Percentiles rank a stretch among this genome's conserved stretches.
phyloP scores from a whole-genome alignment of 92 coral and sea anemone species.

The Palythoa grandis region DNA sequence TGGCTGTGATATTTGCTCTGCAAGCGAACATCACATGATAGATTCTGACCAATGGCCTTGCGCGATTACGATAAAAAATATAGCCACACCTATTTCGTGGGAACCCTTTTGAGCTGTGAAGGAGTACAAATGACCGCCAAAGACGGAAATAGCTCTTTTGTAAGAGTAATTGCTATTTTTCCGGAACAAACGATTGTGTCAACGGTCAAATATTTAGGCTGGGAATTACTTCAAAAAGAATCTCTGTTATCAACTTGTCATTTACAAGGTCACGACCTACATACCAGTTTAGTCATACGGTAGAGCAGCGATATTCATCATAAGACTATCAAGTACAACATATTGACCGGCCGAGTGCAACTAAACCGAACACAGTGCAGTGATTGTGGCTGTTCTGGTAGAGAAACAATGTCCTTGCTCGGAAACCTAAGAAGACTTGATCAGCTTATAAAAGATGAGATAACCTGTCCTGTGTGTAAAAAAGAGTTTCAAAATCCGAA shows the following conservation, averaged over 20 bases:
- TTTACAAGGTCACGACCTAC: constrained; percentile 4
- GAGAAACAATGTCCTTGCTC: constrained; percentile 17
- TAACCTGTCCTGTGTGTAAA: constrained; percentile 32
- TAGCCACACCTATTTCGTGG: too few relatives aligned
- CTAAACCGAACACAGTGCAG: too few relatives aligned
- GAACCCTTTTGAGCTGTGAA: too few relatives aligned
- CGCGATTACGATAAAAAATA: too few relatives aligned
- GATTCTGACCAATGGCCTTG: too few relatives aligned
- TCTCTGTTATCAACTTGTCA: constrained; percentile 6
- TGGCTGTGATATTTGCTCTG: too few relatives aligned
- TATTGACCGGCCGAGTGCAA: too few relatives aligned
- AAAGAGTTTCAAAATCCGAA: constrained; percentile 28
- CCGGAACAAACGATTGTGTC: constrained; percentile 9
- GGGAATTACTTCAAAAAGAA: constrained; percentile 18
- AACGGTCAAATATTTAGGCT: not conserved
- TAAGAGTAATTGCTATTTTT: not conserved
- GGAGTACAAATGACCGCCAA: too few relatives aligned
- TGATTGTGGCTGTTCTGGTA: not conserved
- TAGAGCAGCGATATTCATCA: not conserved
- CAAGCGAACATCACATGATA: too few relatives aligned
- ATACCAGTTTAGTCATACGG: not conserved
- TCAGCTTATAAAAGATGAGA: constrained; percentile 15
- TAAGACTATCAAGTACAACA: not conserved
- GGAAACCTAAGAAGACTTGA: constrained; percentile 30
- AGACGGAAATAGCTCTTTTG: too few relatives aligned